These are phyloP conservation scores for Amblyjoppa proteus DNA, from an alignment of 2,888 invertebrate genomes.

Conservation along the genomic window DNA sequence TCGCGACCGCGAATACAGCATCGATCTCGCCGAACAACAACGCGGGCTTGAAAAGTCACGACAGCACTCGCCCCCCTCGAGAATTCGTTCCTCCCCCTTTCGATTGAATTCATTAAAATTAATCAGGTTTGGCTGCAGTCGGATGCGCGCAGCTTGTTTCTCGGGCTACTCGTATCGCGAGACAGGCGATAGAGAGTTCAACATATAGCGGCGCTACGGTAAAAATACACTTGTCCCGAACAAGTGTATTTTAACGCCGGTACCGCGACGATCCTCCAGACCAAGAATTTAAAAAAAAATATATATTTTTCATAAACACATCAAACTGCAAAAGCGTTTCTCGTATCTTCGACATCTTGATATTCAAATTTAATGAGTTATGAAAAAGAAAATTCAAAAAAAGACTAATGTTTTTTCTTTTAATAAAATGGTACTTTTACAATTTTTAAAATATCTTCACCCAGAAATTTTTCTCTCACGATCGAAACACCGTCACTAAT, in stretches of 20 bases:
- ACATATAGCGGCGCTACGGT: not conserved
- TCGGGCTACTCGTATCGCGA: constrained; percentile 5
- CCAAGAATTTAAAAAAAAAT: not conserved
- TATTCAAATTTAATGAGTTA: not conserved
- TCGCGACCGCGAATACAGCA: constrained; percentile 7
- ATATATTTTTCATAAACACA: not conserved
- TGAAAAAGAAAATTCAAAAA: too few relatives aligned
- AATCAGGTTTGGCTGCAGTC: constrained; percentile 27
- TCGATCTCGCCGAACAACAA: constrained; percentile 6
- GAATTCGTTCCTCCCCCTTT: not conserved
- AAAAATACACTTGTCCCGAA: constrained; percentile 14
- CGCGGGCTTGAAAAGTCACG: constrained; percentile 30
- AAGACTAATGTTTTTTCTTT: too few relatives aligned
- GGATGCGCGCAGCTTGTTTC: constrained; percentile 11
- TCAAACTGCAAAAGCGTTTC: not conserved
- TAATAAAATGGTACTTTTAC: too few relatives aligned
- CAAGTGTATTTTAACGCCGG: not conserved
- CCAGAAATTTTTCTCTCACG: too few relatives aligned
- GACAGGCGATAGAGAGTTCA: not conserved
- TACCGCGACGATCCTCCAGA: not conserved
- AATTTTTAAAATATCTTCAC: too few relatives aligned
- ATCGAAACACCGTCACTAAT: too few relatives aligned
- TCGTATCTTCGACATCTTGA: not conserved
- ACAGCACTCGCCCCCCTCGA: constrained; percentile 1
- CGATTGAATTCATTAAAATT: constrained; percentile 43